Percentiles rank a stretch among this genome's conserved stretches.
phyloP scores from a whole-genome alignment of 2,113 vertebrate species.

The Dryoscopus gambensis region DNA sequence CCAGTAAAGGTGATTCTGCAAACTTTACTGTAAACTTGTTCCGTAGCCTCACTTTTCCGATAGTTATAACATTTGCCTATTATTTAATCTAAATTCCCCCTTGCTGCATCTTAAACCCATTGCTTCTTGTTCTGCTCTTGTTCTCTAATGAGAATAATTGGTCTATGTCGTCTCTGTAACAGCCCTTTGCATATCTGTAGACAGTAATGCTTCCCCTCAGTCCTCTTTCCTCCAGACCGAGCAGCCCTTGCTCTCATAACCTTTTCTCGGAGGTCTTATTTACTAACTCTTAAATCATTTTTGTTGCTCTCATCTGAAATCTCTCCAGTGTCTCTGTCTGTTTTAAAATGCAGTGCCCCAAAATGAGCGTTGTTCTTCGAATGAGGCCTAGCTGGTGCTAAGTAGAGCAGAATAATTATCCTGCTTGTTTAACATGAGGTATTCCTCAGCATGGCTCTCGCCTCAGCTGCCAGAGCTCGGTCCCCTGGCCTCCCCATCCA shows the following conservation, averaged over 20 bases:
- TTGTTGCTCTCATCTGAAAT: conserved; percentile 53
- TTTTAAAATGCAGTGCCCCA: conserved; percentile 32
- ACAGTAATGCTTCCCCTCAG: conserved; percentile 60
- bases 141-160: conserved; percentile 62
- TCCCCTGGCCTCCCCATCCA: conserved; percentile 17
- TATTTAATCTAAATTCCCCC: conserved; percentile 28
- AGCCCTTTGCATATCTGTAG: conserved; percentile 49
- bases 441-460: neutral
- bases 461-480: neutral
- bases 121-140: conserved; percentile 43
- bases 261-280: conserved; percentile 66
- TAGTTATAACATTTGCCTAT: conserved; percentile 33
- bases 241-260: conserved; percentile 24
- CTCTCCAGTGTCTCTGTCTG: conserved; percentile 9
- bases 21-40: conserved; percentile 5
- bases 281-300: conserved; percentile 65
- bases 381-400: conserved; percentile 32
- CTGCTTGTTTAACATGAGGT: conserved; percentile 55
- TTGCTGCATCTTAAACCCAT: conserved; percentile 45
- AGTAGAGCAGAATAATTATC: conserved; percentile 60
- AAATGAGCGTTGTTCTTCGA: conserved; percentile 3
- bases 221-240: conserved; percentile 46
- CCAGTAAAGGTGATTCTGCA: neutral
- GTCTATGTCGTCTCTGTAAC: neutral
- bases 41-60: neutral